Evolutionary conservation across 2,797 vertebrate species (phyloP).

Genomic region (Forpus xanthops): DNA sequence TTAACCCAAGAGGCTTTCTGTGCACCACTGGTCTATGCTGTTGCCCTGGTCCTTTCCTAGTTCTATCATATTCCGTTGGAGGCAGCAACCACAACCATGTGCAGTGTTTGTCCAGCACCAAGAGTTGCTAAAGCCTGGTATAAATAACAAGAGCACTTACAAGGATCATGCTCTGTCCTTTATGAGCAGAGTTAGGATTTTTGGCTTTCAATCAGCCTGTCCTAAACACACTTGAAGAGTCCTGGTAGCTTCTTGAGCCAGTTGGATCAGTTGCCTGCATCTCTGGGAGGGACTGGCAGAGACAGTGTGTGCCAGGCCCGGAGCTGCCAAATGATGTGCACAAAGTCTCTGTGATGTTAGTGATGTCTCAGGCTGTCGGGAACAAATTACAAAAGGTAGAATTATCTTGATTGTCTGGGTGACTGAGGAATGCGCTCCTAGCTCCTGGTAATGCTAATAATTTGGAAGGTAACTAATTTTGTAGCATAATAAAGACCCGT

Average conservation of each 20-base stretch:
- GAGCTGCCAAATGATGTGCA: conserved; percentile 40
- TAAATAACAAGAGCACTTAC: not conserved
- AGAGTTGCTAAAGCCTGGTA: fast-evolving
- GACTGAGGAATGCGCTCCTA: not conserved
- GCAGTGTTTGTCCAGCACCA: not conserved
- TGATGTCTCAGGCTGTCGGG: conserved; percentile 33
- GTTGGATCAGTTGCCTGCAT: conserved; percentile 40
- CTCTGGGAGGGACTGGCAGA: conserved; percentile 59
- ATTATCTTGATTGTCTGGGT: conserved; percentile 30
- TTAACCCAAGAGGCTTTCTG: not conserved
- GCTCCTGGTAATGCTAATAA: not conserved
- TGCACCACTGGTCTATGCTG: not conserved
- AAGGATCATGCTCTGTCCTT: not conserved
- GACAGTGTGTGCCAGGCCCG: not conserved
- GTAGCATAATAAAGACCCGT: not conserved
- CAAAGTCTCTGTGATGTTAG: not conserved
- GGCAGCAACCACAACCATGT: fast-evolving
- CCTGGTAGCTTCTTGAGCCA: conserved; percentile 34
- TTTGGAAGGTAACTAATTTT: conserved; percentile 10
- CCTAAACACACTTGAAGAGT: conserved; percentile 39
- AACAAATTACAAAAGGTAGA: conserved; percentile 34
- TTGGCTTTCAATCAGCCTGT: not conserved
- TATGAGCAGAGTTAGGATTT: not conserved
- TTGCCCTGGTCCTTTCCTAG: not conserved
- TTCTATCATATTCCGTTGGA: not conserved